A percentile compares a stretch with the other conserved stretches of the same genome.
Conservation (phyloP, 2,113 vertebrate genomes). For the Suncus etruscus region DNA sequence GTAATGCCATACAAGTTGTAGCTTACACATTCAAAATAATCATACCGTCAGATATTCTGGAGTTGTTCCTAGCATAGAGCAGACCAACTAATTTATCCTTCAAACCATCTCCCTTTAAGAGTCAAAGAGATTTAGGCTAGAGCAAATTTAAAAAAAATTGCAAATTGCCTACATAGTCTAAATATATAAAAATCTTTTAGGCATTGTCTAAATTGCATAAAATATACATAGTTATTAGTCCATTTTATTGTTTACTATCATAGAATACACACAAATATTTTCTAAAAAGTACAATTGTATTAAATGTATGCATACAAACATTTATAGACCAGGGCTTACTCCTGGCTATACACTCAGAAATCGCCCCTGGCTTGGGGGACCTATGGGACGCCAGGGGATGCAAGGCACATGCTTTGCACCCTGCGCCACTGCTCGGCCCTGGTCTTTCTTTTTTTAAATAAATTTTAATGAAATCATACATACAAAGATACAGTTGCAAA, state of each 20-base stretch:
- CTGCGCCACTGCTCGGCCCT: too few species aligned
- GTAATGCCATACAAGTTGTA: background rate
- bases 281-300: background rate
- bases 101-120: background rate
- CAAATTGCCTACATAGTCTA: background rate
- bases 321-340: background rate
- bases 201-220: background rate
- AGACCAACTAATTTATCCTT: background rate
- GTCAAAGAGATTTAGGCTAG: background rate
- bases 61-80: background rate
- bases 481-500: too few species aligned
- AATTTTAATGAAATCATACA: too few species aligned
- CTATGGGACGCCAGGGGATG: too few species aligned
- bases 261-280: background rate
- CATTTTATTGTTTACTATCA: background rate
- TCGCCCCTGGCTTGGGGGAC: too few species aligned
- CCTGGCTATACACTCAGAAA: too few species aligned
- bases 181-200: background rate
- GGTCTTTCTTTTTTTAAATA: too few species aligned
- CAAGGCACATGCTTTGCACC: too few species aligned
- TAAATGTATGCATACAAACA: background rate
- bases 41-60: background rate
- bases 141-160: background rate
- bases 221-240: background rate
- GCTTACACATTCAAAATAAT: background rate